phyloP scores from a whole-genome alignment of 2,113 vertebrate genomes.

The Polypterus bichir region DNA sequence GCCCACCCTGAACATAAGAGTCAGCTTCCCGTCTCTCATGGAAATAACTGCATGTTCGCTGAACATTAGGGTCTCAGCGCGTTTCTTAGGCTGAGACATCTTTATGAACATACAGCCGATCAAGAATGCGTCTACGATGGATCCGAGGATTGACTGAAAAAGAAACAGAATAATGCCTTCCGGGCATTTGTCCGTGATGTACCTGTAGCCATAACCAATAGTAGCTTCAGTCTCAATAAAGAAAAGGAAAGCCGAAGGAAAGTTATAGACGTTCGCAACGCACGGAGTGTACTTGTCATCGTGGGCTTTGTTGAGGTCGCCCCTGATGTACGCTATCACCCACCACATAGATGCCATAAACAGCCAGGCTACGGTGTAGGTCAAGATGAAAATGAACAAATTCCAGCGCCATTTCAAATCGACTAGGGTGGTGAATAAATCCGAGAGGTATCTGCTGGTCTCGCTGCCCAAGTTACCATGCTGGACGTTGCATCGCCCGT shows the following conservation, averaged over 20 bases:
- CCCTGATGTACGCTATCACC: slow-evolving; percentile 88
- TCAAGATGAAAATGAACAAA: slow-evolving; percentile 94
- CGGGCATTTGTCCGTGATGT: slow-evolving; percentile 95
- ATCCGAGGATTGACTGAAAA: slow-evolving; percentile 94
- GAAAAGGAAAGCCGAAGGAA: slow-evolving; percentile 95
- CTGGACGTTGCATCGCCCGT: slow-evolving; percentile 96
- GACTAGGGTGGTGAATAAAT: slow-evolving; percentile 94
- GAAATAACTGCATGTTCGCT: slow-evolving; percentile 92
- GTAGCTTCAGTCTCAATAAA: slow-evolving; percentile 97
- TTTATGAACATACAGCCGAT: slow-evolving; percentile 99
- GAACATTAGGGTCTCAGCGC: slow-evolving; percentile 96
- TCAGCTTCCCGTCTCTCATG: slow-evolving; percentile 92
- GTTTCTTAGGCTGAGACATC: slow-evolving; percentile 98
- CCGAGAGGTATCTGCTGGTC: slow-evolving; percentile 91
- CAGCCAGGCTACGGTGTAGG: slow-evolving; percentile 96
- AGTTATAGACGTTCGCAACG: slow-evolving; percentile 96
- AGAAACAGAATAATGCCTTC: slow-evolving; percentile 97
- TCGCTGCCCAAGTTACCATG: slow-evolving; percentile 96
- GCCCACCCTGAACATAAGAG: slow-evolving; percentile 95
- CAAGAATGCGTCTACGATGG: slow-evolving; percentile 93
- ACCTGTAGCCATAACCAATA: slow-evolving; percentile 92
- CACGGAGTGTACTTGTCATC: slow-evolving; percentile 90
- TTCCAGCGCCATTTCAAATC: slow-evolving; percentile 99
- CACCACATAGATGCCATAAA: slow-evolving; percentile 99
- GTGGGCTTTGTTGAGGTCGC: slow-evolving; percentile 81